These are phyloP conservation scores for Luperina testacea DNA, from an alignment of 2,888 invertebrate genomes.

Conservation along the genomic window DNA sequence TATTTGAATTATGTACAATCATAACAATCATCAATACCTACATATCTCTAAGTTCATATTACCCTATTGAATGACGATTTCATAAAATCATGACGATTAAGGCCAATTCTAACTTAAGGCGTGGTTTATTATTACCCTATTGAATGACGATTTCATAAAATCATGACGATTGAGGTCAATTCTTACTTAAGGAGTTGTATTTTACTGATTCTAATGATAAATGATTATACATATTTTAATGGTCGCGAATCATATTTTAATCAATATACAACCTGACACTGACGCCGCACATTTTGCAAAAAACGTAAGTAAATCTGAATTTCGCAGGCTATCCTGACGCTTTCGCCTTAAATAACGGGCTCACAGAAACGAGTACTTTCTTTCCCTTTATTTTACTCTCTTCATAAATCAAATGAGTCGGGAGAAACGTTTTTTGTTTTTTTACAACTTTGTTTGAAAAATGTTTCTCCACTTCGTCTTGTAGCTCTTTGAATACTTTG, in stretches of 20 bases:
- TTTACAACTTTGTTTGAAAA: slow-evolving; percentile 60
- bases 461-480: slow-evolving; percentile 52
- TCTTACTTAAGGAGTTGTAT: too few species aligned
- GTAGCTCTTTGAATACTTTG: slow-evolving; percentile 54
- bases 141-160: too few species aligned
- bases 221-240: neutral
- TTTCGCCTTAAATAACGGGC: slow-evolving; percentile 37
- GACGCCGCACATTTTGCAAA: neutral
- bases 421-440: slow-evolving; percentile 52
- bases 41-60: too few species aligned
- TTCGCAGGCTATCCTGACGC: neutral
- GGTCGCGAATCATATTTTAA: neutral
- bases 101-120: too few species aligned
- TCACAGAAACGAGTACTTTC: slow-evolving; percentile 46
- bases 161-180: too few species aligned
- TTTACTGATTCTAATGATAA: too few species aligned
- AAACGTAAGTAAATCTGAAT: neutral
- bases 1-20: too few species aligned
- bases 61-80: too few species aligned
- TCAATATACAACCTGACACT: neutral
- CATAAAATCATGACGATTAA: too few species aligned
- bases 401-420: slow-evolving; percentile 65
- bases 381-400: slow-evolving; percentile 52
- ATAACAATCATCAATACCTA: too few species aligned
- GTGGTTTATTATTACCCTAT: too few species aligned